Conservation (phyloP, 2,113 vertebrate genomes). For the Leucopsar rothschildi region DNA sequence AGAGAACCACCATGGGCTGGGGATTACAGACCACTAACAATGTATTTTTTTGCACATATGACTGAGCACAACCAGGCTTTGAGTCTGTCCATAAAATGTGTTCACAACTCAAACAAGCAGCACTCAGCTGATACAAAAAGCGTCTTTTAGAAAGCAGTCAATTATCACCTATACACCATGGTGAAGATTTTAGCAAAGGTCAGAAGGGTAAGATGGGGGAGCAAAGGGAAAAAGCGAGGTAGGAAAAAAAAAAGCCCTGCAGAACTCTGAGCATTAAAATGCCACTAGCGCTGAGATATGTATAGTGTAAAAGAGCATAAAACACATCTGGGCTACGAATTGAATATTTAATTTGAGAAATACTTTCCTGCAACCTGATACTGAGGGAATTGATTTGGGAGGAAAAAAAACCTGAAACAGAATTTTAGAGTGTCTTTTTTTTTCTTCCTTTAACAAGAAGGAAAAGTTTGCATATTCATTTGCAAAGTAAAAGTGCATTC, state of each 20-base stretch:
- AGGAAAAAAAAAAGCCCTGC: not conserved
- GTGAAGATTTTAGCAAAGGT: constrained; percentile 16
- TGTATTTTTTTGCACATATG: not conserved
- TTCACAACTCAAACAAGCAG: not conserved
- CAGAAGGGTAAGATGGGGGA: not conserved
- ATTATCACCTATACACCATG: not conserved
- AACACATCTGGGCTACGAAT: not conserved
- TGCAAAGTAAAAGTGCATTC: not conserved
- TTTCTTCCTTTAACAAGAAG: not conserved
- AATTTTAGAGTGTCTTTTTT: not conserved
- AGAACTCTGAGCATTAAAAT: not conserved
- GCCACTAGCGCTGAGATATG: not conserved
- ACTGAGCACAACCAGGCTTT: not conserved
- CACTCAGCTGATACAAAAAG: not conserved
- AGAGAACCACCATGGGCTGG: not conserved
- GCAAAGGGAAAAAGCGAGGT: not conserved
- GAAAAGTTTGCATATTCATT: not conserved
- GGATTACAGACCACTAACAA: not conserved
- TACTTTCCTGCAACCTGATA: not conserved
- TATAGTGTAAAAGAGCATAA: not conserved
- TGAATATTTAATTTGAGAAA: not conserved
- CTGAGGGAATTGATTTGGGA: not conserved
- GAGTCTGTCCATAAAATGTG: not conserved
- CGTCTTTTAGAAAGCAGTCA: constrained; percentile 6
- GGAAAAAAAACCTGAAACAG: not conserved